Evolutionary conservation across 1,140 invertebrate species (phyloP).

Genomic region (Acromyrmex charruanus): DNA sequence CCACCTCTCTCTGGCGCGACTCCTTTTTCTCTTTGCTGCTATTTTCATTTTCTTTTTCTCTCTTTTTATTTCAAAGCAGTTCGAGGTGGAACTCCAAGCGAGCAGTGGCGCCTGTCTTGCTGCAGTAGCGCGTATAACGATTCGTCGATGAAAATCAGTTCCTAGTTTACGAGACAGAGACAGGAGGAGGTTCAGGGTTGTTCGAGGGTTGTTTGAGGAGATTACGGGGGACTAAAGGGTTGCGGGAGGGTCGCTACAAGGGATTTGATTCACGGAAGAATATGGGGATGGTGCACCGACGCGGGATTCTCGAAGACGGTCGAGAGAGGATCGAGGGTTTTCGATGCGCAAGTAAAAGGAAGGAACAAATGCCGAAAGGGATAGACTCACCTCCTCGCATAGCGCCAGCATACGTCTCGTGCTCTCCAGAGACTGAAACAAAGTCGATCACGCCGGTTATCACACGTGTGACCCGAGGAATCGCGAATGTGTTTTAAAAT

Average conservation of each 20-base stretch:
- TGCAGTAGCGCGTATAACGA: constrained; percentile 61
- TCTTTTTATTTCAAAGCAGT: background rate
- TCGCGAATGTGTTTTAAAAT: background rate
- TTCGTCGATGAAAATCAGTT: constrained; percentile 49
- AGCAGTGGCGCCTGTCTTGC: constrained; percentile 61
- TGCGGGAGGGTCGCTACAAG: constrained; percentile 11
- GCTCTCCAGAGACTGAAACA: constrained; percentile 97
- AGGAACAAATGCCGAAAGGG: constrained; percentile 54
- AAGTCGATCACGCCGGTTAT: constrained; percentile 50
- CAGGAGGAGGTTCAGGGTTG: background rate
- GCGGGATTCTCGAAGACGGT: constrained; percentile 73
- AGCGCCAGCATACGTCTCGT: constrained; percentile 98
- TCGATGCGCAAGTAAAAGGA: constrained; percentile 67
- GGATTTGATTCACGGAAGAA: constrained; percentile 17
- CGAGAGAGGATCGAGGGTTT: constrained; percentile 68
- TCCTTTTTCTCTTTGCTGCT: constrained; percentile 26
- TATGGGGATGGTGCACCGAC: constrained; percentile 44
- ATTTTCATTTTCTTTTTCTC: constrained; percentile 1
- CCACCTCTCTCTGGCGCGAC: constrained; percentile 70
- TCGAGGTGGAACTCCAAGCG: constrained; percentile 59
- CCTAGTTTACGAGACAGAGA: constrained; percentile 58
- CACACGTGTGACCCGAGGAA: constrained; percentile 1
- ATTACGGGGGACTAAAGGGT: background rate
- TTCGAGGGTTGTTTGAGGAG: background rate
- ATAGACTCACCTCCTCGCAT: constrained; percentile 97